phyloP scores from a whole-genome alignment of 2,797 vertebrate species.

The Galago senegalensis region DNA sequence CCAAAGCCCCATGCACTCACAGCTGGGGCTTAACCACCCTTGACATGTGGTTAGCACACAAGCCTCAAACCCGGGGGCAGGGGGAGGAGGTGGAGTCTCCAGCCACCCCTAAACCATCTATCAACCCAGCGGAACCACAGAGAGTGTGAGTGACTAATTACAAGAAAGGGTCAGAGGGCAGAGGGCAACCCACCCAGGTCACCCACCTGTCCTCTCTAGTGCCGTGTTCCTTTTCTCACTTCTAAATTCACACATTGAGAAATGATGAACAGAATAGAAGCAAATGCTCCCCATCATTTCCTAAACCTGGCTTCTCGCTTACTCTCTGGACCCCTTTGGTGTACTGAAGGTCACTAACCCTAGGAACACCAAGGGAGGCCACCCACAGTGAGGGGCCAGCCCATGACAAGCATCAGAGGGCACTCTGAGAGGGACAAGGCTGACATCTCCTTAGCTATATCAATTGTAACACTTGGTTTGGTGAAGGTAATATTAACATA shows the following conservation, averaged over 20 bases:
- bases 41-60: not conserved
- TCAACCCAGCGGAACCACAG: not conserved
- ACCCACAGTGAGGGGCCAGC: not conserved
- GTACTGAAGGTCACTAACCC: not conserved
- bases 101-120: not conserved
- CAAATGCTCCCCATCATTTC: not conserved
- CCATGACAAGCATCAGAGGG: rapidly evolving
- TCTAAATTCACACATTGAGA: not conserved
- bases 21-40: not conserved
- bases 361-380: not conserved
- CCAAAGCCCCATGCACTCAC: not conserved
- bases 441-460: not conserved
- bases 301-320: not conserved
- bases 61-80: not conserved
- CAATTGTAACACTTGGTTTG: not conserved
- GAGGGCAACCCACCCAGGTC: not conserved
- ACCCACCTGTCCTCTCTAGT: not conserved
- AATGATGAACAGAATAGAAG: not conserved
- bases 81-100: not conserved
- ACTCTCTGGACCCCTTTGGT: not conserved
- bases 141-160: not conserved
- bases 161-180: not conserved
- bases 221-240: not conserved
- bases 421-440: not conserved
- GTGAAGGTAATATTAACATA: no score